Evolutionary conservation across 2,797 vertebrate species (phyloP).

Genomic region (Cyprinella venusta): DNA sequence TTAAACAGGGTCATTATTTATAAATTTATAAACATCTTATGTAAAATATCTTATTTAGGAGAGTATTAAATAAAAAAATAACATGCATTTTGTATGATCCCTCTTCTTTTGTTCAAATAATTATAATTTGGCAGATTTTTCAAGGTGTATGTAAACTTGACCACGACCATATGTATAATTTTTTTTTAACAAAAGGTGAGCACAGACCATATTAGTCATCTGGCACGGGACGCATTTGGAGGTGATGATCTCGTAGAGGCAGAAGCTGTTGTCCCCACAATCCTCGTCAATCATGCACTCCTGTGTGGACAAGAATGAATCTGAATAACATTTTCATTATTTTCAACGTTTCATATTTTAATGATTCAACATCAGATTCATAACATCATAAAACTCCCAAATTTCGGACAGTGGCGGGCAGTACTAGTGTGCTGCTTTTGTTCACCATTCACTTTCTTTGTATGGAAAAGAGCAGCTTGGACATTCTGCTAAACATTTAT

Average conservation of each 20-base stretch:
- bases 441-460: background rate
- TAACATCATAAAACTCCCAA: background rate
- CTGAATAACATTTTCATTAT: conserved; percentile 40
- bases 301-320: conserved; percentile 66
- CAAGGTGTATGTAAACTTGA: too few relatives aligned
- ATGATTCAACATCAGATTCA: too few relatives aligned
- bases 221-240: conserved; percentile 89
- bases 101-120: too few relatives aligned
- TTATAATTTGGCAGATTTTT: too few relatives aligned
- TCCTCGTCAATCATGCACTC: conserved; percentile 95
- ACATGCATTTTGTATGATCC: too few relatives aligned
- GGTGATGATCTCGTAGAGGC: conserved; percentile 83
- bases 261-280: conserved; percentile 84
- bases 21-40: too few relatives aligned
- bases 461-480: background rate
- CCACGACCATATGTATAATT: too few relatives aligned
- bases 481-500: background rate
- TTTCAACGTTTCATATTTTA: too few relatives aligned
- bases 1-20: too few relatives aligned
- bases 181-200: background rate
- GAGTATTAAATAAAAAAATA: too few relatives aligned
- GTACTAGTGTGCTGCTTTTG: background rate
- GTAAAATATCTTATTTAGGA: too few relatives aligned
- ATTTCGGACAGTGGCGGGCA: background rate
- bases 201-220: conserved; percentile 79